Evolutionary conservation across 1,140 invertebrate species (phyloP).

Genomic region (Nebria ingens): DNA sequence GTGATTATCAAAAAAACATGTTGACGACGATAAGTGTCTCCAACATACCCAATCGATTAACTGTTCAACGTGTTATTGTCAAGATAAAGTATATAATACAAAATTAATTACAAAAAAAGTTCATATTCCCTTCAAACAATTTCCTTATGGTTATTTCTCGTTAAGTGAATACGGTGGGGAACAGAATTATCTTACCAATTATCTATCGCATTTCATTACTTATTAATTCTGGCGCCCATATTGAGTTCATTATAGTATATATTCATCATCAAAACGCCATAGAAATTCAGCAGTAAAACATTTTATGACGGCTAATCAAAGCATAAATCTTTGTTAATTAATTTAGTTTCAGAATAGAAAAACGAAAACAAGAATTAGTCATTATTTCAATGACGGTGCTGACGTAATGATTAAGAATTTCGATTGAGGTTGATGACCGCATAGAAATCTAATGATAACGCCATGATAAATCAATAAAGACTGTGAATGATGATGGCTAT

Average conservation of each 20-base stretch:
- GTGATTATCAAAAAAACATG: too few species aligned
- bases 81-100: too few species aligned
- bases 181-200: background rate
- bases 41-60: too few species aligned
- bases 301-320: background rate
- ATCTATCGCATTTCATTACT: background rate
- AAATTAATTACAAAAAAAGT: too few species aligned
- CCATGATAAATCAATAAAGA: background rate
- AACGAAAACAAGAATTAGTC: too few species aligned
- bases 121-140: too few species aligned
- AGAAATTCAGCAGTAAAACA: background rate
- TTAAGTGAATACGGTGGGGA: conserved; percentile 2
- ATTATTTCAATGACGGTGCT: background rate
- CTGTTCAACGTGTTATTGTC: too few species aligned
- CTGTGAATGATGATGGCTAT: background rate
- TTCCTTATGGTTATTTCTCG: too few species aligned
- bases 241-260: background rate
- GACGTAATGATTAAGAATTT: background rate
- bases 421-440: background rate
- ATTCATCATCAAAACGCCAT: background rate
- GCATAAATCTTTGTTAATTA: conserved; percentile 7
- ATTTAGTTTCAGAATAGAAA: background rate
- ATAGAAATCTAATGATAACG: background rate
- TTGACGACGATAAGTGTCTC: too few species aligned
- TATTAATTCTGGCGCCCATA: conserved; percentile 3